phyloP scores from a whole-genome alignment of 2,888 invertebrate species.

The Netelia inedita region DNA sequence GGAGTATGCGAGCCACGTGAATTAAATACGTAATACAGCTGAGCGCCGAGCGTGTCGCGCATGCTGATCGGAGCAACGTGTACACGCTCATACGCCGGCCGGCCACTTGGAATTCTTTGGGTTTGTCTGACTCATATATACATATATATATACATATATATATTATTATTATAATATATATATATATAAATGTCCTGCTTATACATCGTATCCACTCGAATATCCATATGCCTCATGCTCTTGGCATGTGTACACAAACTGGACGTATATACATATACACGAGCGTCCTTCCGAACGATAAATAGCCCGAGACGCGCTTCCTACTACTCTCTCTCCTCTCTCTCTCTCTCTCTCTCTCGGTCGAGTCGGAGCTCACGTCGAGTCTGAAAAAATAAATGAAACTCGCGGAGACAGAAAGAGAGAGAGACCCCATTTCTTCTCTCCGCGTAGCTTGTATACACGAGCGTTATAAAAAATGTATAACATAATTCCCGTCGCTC shows the following conservation, averaged over 20 bases:
- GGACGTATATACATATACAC: constrained; percentile 32
- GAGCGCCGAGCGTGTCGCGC: constrained; percentile 79
- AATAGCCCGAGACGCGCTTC: constrained; percentile 64
- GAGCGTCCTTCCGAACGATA: constrained; percentile 65
- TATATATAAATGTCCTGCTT: constrained; percentile 1
- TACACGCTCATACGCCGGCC: constrained; percentile 59
- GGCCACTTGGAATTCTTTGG: constrained; percentile 71
- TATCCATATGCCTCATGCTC: constrained; percentile 33
- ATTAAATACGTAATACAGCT: constrained; percentile 81
- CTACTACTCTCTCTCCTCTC: constrained; percentile 12
- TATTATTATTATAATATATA: constrained; percentile 5
- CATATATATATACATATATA: constrained; percentile 40
- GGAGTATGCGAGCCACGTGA: constrained; percentile 79
- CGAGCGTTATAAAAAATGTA: constrained; percentile 60
- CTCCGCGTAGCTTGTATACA: constrained; percentile 33
- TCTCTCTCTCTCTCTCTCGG: constrained; percentile 6
- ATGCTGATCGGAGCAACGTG: constrained; percentile 74
- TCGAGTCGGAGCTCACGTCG: constrained; percentile 34
- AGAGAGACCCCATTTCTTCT: constrained; percentile 33
- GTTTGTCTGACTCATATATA: constrained; percentile 56
- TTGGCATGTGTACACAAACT: constrained; percentile 56
- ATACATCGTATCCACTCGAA: neutral
- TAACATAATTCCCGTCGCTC: constrained; percentile 54
- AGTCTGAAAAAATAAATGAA: constrained; percentile 63
- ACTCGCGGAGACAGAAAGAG: constrained; percentile 9